These are phyloP conservation scores for Grammomys dolichurus DNA, from an alignment of 2,113 vertebrate genomes.

Conservation along the genomic window DNA sequence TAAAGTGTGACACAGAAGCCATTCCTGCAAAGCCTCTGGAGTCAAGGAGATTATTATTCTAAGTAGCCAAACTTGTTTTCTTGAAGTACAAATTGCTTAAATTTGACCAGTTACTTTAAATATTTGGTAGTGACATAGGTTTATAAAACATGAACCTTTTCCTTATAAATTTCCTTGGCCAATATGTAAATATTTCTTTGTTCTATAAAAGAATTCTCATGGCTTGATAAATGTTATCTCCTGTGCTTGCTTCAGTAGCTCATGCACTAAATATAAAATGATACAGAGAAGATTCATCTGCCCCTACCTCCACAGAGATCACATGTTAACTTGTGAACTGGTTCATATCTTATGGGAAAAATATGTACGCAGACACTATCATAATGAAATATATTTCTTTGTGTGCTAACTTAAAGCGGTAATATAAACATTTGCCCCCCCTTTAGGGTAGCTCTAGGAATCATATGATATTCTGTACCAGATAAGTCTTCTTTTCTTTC, in stretches of 20 bases:
- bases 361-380: not conserved
- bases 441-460: not conserved
- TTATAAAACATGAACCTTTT: not conserved
- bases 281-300: not conserved
- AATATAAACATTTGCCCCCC: not conserved
- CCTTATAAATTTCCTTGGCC: not conserved
- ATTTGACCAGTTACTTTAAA: slow-evolving; percentile 8
- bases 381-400: not conserved
- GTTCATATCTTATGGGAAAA: not conserved
- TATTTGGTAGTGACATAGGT: not conserved
- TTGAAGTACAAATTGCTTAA: not conserved
- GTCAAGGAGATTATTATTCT: not conserved
- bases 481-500: not conserved
- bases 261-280: not conserved
- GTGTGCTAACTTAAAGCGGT: not conserved
- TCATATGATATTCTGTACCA: not conserved
- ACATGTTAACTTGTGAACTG: too few relatives aligned
- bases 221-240: not conserved
- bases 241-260: not conserved
- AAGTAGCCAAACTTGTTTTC: slow-evolving; percentile 14
- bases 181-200: not conserved
- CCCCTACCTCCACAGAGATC: not conserved
- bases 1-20: not conserved
- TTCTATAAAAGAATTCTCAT: not conserved
- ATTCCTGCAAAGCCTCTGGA: not conserved